Evolutionary conservation across 2,113 vertebrate species (phyloP).

Genomic region (Muntiacus reevesi): DNA sequence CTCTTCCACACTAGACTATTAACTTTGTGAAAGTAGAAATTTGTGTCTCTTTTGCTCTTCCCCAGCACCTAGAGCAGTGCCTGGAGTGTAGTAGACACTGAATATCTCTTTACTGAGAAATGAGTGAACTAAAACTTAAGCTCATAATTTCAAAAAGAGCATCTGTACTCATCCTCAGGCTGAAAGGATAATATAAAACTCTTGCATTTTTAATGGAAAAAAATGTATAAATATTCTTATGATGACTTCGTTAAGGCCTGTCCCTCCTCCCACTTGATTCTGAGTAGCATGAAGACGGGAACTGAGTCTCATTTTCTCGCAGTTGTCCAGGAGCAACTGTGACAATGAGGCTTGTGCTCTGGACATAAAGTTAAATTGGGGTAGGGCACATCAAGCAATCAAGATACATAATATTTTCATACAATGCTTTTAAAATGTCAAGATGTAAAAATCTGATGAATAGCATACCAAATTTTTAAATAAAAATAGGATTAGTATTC

Average conservation of each 20-base stretch:
- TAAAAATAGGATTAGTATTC: not conserved
- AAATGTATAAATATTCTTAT: not conserved
- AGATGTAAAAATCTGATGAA: not conserved
- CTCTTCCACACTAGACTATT: not conserved
- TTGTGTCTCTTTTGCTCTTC: not conserved
- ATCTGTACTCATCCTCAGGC: not conserved
- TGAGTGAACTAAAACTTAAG: not conserved
- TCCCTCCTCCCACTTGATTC: not conserved
- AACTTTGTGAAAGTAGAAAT: not conserved
- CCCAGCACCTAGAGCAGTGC: not conserved
- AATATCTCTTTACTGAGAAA: not conserved
- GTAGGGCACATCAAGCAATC: not conserved
- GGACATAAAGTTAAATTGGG: not conserved
- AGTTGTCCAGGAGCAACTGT: not conserved
- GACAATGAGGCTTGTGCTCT: not conserved
- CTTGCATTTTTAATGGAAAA: not conserved
- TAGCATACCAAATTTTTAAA: not conserved
- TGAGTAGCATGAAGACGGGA: no score
- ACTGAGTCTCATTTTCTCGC: not conserved
- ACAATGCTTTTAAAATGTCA: not conserved
- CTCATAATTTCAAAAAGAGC: not conserved
- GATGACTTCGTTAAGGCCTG: not conserved
- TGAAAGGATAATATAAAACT: not conserved
- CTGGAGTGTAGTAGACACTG: not conserved
- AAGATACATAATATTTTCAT: not conserved